Percentiles rank a stretch among this genome's conserved stretches.
Evolutionary conservation across 1,140 invertebrate species (phyloP).

Genomic region (Ruditapes philippinarum): DNA sequence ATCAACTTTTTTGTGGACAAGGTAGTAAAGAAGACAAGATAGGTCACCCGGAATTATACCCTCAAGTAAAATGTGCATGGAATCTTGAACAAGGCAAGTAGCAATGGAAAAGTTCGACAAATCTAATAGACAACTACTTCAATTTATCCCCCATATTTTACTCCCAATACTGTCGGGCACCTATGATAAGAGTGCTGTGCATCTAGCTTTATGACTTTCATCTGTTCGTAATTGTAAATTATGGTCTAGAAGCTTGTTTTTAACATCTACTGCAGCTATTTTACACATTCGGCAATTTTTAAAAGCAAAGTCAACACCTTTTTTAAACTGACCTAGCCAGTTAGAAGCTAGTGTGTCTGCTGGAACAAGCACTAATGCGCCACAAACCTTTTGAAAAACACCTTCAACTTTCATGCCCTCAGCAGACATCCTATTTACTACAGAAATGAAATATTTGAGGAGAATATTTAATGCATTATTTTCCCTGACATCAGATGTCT

Average conservation of each 20-base stretch:
- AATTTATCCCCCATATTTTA: slow-evolving; percentile 45
- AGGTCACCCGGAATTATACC: too few species aligned
- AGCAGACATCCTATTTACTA: neutral
- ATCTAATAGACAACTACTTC: slow-evolving; percentile 3
- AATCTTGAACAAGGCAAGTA: too few species aligned
- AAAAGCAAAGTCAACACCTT: neutral
- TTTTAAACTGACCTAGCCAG: slow-evolving; percentile 12
- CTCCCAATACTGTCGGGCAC: neutral
- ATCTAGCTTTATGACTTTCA: neutral
- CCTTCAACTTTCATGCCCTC: neutral
- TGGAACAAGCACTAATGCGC: neutral
- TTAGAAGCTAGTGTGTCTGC: slow-evolving; percentile 10
- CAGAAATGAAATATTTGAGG: neutral
- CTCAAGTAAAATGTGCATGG: too few species aligned
- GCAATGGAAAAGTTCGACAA: neutral
- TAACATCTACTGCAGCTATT: neutral
- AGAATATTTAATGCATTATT: neutral
- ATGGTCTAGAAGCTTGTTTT: neutral
- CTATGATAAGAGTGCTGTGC: neutral
- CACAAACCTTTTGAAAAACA: neutral
- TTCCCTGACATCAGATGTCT: neutral
- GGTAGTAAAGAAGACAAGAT: neutral
- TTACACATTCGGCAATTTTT: neutral
- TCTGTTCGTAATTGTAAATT: neutral
- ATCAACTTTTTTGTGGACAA: neutral